Conservation (phyloP, 2,113 vertebrate genomes). For the Callipepla californica region DNA sequence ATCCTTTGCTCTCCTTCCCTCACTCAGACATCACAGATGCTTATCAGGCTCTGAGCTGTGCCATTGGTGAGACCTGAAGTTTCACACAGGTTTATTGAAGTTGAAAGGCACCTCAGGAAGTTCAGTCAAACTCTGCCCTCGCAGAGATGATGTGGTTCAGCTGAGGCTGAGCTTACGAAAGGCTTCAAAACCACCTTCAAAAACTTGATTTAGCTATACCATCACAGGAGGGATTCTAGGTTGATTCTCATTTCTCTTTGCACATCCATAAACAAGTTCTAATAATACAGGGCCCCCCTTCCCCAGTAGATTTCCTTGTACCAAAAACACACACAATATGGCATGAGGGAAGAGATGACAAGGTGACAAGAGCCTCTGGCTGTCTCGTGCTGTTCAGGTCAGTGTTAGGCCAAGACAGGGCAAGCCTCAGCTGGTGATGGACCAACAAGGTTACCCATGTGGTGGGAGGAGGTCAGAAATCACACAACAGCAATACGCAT, state of each 20-base stretch:
- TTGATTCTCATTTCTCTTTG: neutral
- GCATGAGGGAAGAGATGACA: neutral
- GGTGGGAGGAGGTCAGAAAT: neutral
- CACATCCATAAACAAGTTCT: fast-evolving
- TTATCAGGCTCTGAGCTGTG: neutral
- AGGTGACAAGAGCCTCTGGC: neutral
- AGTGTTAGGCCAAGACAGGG: neutral
- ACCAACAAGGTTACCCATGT: neutral
- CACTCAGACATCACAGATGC: neutral
- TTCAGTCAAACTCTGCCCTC: neutral
- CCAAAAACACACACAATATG: neutral
- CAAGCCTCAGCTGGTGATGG: neutral
- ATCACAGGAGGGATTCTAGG: neutral
- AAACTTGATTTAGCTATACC: neutral
- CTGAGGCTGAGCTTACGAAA: neutral
- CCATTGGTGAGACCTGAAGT: neutral
- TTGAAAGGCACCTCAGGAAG: neutral
- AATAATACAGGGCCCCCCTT: fast-evolving
- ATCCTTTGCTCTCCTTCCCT: neutral
- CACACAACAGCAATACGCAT: neutral
- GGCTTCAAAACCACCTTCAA: too few species aligned
- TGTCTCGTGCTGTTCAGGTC: neutral
- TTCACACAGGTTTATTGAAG: neutral
- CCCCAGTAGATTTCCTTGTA: neutral
- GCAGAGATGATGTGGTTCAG: fast-evolving